Base-by-base conservation (phyloP, 2,113 vertebrate genomes). In the Forbesichthys agassizii region DNA sequence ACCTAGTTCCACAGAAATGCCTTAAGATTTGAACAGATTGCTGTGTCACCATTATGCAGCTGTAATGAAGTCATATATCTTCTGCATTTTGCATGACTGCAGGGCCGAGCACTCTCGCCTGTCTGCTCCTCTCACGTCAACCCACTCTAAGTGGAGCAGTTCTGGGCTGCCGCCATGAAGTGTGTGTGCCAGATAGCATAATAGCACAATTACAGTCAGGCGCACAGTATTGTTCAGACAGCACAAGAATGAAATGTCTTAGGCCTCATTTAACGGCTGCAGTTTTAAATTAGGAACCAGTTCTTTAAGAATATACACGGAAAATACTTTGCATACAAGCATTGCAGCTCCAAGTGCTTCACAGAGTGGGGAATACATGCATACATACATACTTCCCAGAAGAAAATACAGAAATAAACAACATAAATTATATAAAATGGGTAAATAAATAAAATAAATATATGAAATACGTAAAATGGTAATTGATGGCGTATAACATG, bases 51-150 rank as follows among this genome's bases (percentile, higher is more conserved):
- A 88, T 90, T 86, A 87, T 85, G 75, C 83, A 87, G 84, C 84
- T 88, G 84, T 86, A 90, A 82, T 94, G 93, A 91, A 92, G 88
- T 94, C 92, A 90, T 91, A 93, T 90, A 89, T 92, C 93, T 93
- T 89, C 92, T 95, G 95, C 94, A 94, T 95, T 95, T 95, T 95
- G 90, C 94, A 95, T 94, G 95, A 94, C 95, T 89, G 90, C 86
- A 64, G 94, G 95, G 94, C 91, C 91, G 91, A 92, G 88, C 93
- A 92, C 95, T 95, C 84, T 94, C 90, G 95, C 94, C 92, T 97
- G 96, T 98, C 96, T 95, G 90, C 92, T 95, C 88, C 68, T 66
- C 89, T 96, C 94, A 95, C 93, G 84, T 98, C 96, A 97, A 70
- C 90, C 86, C 87, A 88, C 85, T 84, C 91, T 95, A 94, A 95